Percentiles rank a stretch among this genome's conserved stretches.
Evolutionary conservation across 2,888 invertebrate species (phyloP).

Genomic region (Salticus scenicus): DNA sequence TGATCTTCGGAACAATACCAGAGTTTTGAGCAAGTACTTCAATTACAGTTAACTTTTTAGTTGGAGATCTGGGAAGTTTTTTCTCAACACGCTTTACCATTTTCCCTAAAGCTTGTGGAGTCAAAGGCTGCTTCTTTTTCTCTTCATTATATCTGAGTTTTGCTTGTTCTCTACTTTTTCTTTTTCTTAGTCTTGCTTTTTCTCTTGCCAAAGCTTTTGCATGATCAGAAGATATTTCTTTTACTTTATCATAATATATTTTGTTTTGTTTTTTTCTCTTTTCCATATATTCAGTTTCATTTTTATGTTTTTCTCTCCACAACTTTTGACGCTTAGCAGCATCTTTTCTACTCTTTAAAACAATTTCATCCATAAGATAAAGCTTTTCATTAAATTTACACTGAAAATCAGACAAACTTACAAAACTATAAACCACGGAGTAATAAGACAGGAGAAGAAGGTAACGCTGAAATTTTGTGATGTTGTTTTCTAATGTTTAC

Average conservation of each 20-base stretch:
- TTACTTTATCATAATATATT: too few relatives aligned
- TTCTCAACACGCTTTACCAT: background rate
- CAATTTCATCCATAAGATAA: too few relatives aligned
- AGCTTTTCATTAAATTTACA: too few relatives aligned
- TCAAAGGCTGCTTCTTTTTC: background rate
- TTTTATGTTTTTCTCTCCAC: constrained; percentile 7
- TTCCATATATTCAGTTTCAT: background rate
- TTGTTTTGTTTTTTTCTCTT: too few relatives aligned
- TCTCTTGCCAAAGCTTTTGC: too few relatives aligned
- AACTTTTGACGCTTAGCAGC: constrained; percentile 3
- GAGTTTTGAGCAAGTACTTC: constrained; percentile 3
- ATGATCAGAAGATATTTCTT: too few relatives aligned
- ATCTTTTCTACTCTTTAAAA: too few relatives aligned
- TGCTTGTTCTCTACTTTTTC: background rate
- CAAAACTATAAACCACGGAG: too few relatives aligned
- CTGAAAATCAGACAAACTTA: too few relatives aligned
- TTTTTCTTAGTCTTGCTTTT: background rate
- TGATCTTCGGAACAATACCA: background rate
- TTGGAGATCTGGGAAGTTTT: constrained; percentile 14
- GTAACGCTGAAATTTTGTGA: too few relatives aligned
- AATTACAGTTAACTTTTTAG: constrained; percentile 10
- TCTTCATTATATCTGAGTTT: background rate
- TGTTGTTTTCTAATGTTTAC: too few relatives aligned
- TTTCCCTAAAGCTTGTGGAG: background rate
- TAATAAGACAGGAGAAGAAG: too few relatives aligned